Conservation (phyloP, 2,888 invertebrate genomes). For the Cepaea hortensis region DNA sequence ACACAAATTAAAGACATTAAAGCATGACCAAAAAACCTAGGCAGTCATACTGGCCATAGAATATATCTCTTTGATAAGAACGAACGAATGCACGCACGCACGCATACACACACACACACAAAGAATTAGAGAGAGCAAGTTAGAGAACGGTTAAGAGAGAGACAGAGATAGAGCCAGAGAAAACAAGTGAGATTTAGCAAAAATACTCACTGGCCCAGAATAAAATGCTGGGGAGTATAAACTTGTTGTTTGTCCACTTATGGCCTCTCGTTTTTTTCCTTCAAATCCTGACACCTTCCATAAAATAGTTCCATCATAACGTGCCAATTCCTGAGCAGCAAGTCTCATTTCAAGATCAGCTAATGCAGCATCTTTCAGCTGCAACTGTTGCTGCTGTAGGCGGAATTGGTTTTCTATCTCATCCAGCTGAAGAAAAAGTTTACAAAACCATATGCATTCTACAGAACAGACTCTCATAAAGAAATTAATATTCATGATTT, state of each 20-base stretch:
- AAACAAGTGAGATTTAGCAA: not conserved
- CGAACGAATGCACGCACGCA: too few relatives aligned
- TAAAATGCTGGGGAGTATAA: conserved; percentile 74
- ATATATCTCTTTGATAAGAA: too few relatives aligned
- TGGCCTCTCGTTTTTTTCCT: conserved; percentile 64
- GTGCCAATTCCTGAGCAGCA: conserved; percentile 64
- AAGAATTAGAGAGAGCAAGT: not conserved
- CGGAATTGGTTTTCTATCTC: conserved; percentile 48
- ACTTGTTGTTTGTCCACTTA: conserved; percentile 66
- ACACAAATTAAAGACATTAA: too few relatives aligned
- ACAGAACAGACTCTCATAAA: too few relatives aligned
- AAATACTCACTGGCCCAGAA: conserved; percentile 61
- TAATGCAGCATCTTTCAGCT: conserved; percentile 53
- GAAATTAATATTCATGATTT: too few relatives aligned
- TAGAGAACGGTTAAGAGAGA: not conserved
- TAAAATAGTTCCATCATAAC: conserved; percentile 72
- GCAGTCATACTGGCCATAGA: too few relatives aligned
- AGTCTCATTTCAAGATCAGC: conserved; percentile 65
- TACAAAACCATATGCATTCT: too few relatives aligned
- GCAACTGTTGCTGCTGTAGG: conserved; percentile 48
- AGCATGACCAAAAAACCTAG: too few relatives aligned
- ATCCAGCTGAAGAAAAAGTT: conserved; percentile 32
- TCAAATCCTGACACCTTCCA: conserved; percentile 73
- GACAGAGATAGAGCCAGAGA: not conserved
- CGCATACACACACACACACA: too few relatives aligned